Conservation (phyloP, 2,113 vertebrate species). For the Phylloscopus trochilus region DNA sequence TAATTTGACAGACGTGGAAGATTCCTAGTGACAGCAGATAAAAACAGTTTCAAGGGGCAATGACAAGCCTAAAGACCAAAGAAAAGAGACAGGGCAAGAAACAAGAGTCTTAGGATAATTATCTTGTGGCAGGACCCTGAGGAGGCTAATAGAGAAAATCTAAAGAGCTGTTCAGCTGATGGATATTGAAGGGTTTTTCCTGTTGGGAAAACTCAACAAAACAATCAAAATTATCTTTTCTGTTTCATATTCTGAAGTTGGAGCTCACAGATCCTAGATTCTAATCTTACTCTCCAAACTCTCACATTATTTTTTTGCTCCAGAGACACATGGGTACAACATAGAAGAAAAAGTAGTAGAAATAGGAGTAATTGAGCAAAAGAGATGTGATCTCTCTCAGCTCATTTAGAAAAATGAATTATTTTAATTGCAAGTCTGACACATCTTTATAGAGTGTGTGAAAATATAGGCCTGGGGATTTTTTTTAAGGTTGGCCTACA, state of each 20-base stretch:
- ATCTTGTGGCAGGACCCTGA: neutral
- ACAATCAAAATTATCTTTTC: neutral
- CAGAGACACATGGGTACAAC: neutral
- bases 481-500: constrained; percentile 20
- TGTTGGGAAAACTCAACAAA: neutral
- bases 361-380: constrained; percentile 47
- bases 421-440: constrained; percentile 47
- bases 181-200: neutral
- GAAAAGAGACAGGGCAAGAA: neutral
- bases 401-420: constrained; percentile 36
- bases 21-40: neutral
- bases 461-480: constrained; percentile 11
- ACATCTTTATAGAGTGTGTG: constrained; percentile 9
- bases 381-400: constrained; percentile 24
- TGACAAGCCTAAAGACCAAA: neutral
- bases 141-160: neutral
- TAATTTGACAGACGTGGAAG: neutral
- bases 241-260: neutral
- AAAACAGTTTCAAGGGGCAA: neutral
- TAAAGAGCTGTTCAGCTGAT: neutral
- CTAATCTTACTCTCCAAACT: neutral
- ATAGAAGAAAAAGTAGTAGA: neutral
- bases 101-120: neutral
- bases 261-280: neutral
- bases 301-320: neutral